These are phyloP conservation scores for Manduca sexta DNA, from an alignment of 1,140 invertebrate genomes.

Conservation along the genomic window DNA sequence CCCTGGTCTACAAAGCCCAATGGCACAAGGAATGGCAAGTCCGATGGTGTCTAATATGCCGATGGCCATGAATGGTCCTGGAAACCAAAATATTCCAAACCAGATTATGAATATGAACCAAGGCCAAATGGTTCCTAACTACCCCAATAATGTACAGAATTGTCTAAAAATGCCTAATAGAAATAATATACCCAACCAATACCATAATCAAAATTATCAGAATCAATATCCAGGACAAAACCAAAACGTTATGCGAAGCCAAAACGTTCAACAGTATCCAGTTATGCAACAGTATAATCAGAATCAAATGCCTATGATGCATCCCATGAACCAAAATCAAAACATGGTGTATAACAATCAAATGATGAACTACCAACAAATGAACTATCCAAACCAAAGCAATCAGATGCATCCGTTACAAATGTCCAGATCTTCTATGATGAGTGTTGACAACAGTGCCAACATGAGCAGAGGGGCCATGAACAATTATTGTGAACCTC, in stretches of 20 bases:
- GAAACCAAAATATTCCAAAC: slow-evolving; percentile 29
- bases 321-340: slow-evolving; percentile 46
- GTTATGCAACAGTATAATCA: slow-evolving; percentile 50
- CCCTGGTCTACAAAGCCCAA: slow-evolving; percentile 56
- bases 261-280: slow-evolving; percentile 35
- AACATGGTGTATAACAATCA: slow-evolving; percentile 50
- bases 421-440: slow-evolving; percentile 57
- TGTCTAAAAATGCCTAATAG: slow-evolving; percentile 46
- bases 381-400: slow-evolving; percentile 60
- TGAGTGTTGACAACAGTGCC: slow-evolving; percentile 64
- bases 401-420: slow-evolving; percentile 63
- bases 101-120: slow-evolving; percentile 49
- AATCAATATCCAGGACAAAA: slow-evolving; percentile 44
- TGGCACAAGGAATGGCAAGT: slow-evolving; percentile 41
- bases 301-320: slow-evolving; percentile 37
- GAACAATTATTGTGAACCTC: slow-evolving; percentile 50
- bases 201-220: slow-evolving; percentile 49
- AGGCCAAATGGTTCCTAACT: slow-evolving; percentile 36
- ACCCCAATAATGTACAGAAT: slow-evolving; percentile 42
- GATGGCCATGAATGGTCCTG: slow-evolving; percentile 43
- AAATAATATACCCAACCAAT: slow-evolving; percentile 52
- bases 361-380: slow-evolving; percentile 65
- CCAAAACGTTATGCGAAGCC: slow-evolving; percentile 28
- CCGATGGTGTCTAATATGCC: slow-evolving; percentile 62
- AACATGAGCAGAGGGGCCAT: slow-evolving; percentile 51